Evolutionary conservation across 2,888 invertebrate genomes (phyloP).

Genomic region (Yponomeuta plumbellus): DNA sequence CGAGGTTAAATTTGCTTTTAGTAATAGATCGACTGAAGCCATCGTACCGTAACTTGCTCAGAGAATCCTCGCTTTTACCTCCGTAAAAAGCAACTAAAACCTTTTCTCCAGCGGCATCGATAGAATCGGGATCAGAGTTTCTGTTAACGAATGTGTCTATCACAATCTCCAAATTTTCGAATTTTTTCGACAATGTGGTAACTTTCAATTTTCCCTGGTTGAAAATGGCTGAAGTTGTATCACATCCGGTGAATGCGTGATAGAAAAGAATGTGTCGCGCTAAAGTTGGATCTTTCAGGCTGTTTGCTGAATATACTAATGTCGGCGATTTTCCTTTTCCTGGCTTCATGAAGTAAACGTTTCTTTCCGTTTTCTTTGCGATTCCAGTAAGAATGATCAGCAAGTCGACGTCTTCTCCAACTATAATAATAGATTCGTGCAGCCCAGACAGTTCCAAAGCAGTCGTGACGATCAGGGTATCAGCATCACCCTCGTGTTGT

Average conservation of each 20-base stretch:
- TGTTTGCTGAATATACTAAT: constrained; percentile 5
- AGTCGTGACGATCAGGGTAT: constrained; percentile 13
- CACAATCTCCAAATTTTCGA: constrained; percentile 11
- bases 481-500: constrained; percentile 16
- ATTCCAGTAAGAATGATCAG: constrained; percentile 28
- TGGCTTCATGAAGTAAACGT: constrained; percentile 18
- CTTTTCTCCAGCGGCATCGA: constrained; percentile 22
- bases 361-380: constrained; percentile 14
- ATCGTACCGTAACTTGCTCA: constrained; percentile 4
- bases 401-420: constrained; percentile 30
- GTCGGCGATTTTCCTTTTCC: constrained; percentile 17
- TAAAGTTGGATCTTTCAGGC: constrained; percentile 13
- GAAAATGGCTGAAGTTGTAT: constrained; percentile 25
- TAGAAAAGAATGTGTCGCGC: constrained; percentile 24
- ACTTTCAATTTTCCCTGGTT: constrained; percentile 26
- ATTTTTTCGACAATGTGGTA: constrained; percentile 19
- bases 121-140: constrained; percentile 16
- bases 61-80: constrained; percentile 15
- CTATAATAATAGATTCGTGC: constrained; percentile 24
- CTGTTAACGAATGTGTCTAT: constrained; percentile 18
- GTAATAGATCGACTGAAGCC: constrained; percentile 9
- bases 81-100: constrained; percentile 25
- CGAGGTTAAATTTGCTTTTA: constrained; percentile 16
- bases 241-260: constrained; percentile 25
- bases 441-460: constrained; percentile 6